Evolutionary conservation across 1,140 invertebrate genomes (phyloP).

Genomic region (Cydia pomonella): DNA sequence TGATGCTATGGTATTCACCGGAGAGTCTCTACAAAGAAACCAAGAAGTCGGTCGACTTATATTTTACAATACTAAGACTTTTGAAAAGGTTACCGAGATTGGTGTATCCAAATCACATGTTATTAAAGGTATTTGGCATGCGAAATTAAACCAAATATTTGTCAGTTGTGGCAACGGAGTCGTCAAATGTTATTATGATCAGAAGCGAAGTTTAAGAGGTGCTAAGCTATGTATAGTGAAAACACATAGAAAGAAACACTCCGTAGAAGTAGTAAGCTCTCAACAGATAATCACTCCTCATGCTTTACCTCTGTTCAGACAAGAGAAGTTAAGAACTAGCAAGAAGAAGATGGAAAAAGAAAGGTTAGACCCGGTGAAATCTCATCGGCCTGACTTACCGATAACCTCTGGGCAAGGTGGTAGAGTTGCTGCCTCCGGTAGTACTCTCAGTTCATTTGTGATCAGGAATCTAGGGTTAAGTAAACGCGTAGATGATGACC

Average conservation of each 20-base stretch:
- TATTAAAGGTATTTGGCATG: constrained; percentile 97
- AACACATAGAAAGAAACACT: constrained; percentile 88
- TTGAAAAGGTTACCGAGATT: constrained; percentile 88
- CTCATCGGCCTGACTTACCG: constrained; percentile 95
- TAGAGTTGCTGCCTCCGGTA: constrained; percentile 96
- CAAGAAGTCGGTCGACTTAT: constrained; percentile 87
- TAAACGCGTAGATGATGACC: constrained; percentile 96
- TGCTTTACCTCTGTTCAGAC: constrained; percentile 96
- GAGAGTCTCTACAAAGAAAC: constrained; percentile 89
- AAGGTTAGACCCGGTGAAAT: constrained; percentile 95
- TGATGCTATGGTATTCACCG: constrained; percentile 94
- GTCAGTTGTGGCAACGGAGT: constrained; percentile 95
- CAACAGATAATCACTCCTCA: constrained; percentile 99
- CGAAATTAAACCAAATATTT: constrained; percentile 98
- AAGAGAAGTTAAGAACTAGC: constrained; percentile 94
- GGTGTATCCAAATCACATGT: constrained; percentile 90
- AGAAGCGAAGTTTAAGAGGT: constrained; percentile 91
- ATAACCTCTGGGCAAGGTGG: constrained; percentile 96
- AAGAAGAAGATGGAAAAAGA: constrained; percentile 96
- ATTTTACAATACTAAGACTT: constrained; percentile 91
- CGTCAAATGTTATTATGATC: constrained; percentile 95
- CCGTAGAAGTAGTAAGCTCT: constrained; percentile 92
- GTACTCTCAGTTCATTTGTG: constrained; percentile 98
- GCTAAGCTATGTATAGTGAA: constrained; percentile 95
- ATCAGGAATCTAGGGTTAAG: constrained; percentile 96